phyloP scores from a whole-genome alignment of 2,797 vertebrate genomes.

The Tauraco hartlaubi region DNA sequence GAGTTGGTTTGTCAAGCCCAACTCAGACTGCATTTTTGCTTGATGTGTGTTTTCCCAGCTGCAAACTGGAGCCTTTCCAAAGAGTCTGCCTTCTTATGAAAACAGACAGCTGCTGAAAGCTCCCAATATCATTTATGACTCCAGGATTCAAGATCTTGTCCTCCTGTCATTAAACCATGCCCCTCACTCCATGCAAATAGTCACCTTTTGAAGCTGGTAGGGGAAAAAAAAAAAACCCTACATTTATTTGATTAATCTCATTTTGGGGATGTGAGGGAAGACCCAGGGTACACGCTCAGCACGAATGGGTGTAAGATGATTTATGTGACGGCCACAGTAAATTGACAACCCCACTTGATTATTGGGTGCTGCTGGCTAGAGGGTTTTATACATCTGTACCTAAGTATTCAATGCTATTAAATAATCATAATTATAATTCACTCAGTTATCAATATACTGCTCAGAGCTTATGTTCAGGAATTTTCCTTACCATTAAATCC shows the following conservation, averaged over 20 bases:
- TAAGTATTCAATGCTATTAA: slow-evolving; percentile 5
- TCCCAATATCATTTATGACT: background rate
- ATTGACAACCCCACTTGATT: background rate
- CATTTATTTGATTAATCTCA: background rate
- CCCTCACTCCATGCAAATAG: background rate
- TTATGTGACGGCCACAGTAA: background rate
- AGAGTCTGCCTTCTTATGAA: background rate
- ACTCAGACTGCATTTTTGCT: background rate
- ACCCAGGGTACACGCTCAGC: background rate
- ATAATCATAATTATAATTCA: background rate
- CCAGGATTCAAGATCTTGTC: background rate
- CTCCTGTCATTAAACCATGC: background rate
- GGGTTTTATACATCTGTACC: background rate
- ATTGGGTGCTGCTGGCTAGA: background rate
- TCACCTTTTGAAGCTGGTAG: background rate
- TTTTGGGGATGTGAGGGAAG: background rate
- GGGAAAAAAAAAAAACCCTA: background rate
- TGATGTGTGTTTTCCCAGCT: background rate
- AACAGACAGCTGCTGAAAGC: slow-evolving; percentile 21
- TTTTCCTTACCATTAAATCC: slow-evolving; percentile 13
- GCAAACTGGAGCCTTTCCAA: background rate
- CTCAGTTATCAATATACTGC: background rate
- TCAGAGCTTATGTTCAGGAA: background rate
- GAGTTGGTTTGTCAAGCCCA: background rate
- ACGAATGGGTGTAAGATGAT: background rate